phyloP scores from a whole-genome alignment of 2,797 vertebrate genomes.

The Mallotus villosus region DNA sequence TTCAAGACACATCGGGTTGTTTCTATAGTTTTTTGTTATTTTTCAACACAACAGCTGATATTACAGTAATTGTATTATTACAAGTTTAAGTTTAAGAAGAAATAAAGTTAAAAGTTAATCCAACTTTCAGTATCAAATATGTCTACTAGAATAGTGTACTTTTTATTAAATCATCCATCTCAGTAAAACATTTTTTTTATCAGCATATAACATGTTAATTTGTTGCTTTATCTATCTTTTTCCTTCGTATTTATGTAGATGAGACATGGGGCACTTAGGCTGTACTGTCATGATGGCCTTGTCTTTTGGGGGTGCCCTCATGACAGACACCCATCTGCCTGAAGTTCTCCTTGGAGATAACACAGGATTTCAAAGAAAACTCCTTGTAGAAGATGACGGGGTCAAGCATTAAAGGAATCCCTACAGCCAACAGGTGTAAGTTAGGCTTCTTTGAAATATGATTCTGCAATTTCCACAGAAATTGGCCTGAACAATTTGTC shows the following conservation, averaged over 20 bases:
- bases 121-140: too few relatives aligned
- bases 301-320: constrained; percentile 33
- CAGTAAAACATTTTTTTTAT: too few relatives aligned
- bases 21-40: too few relatives aligned
- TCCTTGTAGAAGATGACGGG: constrained; percentile 19
- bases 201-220: background rate
- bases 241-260: constrained; percentile 11
- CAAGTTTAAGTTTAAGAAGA: too few relatives aligned
- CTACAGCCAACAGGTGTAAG: background rate
- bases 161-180: too few relatives aligned
- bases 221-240: background rate
- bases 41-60: too few relatives aligned
- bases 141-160: too few relatives aligned
- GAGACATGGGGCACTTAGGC: constrained; percentile 46
- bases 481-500: background rate
- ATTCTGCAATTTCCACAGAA: background rate
- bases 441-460: background rate
- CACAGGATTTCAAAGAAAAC: constrained; percentile 31
- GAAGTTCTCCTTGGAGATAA: background rate
- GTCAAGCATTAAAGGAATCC: background rate
- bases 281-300: constrained; percentile 18
- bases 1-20: too few relatives aligned
- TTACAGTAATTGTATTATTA: too few relatives aligned
- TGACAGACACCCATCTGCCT: constrained; percentile 9
- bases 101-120: too few relatives aligned